Evolutionary conservation across 2,113 vertebrate genomes (phyloP).

Genomic region (Scomber scombrus): DNA sequence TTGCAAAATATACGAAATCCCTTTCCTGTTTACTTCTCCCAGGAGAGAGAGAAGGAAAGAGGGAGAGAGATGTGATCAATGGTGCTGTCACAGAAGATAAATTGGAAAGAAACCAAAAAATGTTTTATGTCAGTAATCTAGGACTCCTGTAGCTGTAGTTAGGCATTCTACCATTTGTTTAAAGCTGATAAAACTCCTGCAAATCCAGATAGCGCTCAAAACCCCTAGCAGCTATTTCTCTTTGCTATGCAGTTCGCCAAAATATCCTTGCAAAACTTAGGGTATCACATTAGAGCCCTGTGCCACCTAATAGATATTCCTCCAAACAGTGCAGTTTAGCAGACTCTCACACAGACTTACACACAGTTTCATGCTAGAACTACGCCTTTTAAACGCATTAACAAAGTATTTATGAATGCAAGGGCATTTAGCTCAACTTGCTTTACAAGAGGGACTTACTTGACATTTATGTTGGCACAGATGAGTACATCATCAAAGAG

Average conservation of each 20-base stretch:
- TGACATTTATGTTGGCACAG: conserved; percentile 97
- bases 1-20: conserved; percentile 67
- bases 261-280: conserved; percentile 63
- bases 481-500: conserved; percentile 93
- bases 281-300: conserved; percentile 53
- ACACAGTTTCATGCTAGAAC: conserved; percentile 25
- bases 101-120: conserved; percentile 70
- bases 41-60: not conserved
- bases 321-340: conserved; percentile 41
- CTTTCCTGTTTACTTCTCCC: conserved; percentile 65
- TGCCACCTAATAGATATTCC: conserved; percentile 55
- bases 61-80: conserved; percentile 76
- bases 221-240: conserved; percentile 70
- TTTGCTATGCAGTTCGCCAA: conserved; percentile 67
- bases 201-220: conserved; percentile 69
- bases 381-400: conserved; percentile 30
- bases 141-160: conserved; percentile 71
- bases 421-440: conserved; percentile 25
- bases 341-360: conserved; percentile 19
- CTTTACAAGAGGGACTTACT: conserved; percentile 83
- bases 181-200: conserved; percentile 80
- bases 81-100: conserved; percentile 74
- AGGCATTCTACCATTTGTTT: conserved; percentile 78
- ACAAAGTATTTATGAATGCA: conserved; percentile 28
- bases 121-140: conserved; percentile 76